A percentile compares a stretch with the other conserved stretches of the same genome.
These are phyloP conservation scores for Epiblema foenella DNA, from an alignment of 2,888 invertebrate species.

Conservation along the genomic window DNA sequence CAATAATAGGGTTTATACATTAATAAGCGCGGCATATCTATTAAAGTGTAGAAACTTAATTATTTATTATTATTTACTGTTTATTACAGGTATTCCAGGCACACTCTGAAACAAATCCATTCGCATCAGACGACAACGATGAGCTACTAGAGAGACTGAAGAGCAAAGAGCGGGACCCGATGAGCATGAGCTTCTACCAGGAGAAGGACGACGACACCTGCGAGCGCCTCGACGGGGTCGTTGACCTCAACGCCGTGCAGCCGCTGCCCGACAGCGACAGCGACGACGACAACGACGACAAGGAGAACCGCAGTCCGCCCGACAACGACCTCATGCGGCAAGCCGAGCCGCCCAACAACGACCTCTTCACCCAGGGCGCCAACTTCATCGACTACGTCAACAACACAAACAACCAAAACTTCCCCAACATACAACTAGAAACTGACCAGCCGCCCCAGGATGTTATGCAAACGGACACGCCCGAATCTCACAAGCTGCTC, in stretches of 20 bases:
- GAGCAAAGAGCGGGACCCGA: slow-evolving; percentile 86
- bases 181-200: slow-evolving; percentile 88
- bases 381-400: slow-evolving; percentile 66
- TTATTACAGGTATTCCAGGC: slow-evolving; percentile 75
- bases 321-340: slow-evolving; percentile 66
- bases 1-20: no score
- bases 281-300: slow-evolving; percentile 64
- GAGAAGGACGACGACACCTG: slow-evolving; percentile 84
- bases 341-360: background rate
- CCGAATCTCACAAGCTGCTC: slow-evolving; percentile 80
- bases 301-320: slow-evolving; percentile 74
- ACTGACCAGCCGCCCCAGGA: slow-evolving; percentile 63
- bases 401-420: slow-evolving; percentile 63
- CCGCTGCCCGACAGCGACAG: slow-evolving; percentile 83
- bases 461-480: slow-evolving; percentile 75
- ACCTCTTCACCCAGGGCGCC: slow-evolving; percentile 57
- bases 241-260: slow-evolving; percentile 86
- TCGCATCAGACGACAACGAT: slow-evolving; percentile 74
- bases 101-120: slow-evolving; percentile 78
- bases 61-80: background rate
- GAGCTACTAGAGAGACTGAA: slow-evolving; percentile 80
- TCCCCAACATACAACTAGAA: slow-evolving; percentile 70
- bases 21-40: background rate
- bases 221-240: slow-evolving; percentile 73
- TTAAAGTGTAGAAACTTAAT: background rate